Percentiles rank a stretch among this genome's conserved stretches.
phyloP scores from a whole-genome alignment of 2,113 vertebrate genomes.

The Lynx canadensis region DNA sequence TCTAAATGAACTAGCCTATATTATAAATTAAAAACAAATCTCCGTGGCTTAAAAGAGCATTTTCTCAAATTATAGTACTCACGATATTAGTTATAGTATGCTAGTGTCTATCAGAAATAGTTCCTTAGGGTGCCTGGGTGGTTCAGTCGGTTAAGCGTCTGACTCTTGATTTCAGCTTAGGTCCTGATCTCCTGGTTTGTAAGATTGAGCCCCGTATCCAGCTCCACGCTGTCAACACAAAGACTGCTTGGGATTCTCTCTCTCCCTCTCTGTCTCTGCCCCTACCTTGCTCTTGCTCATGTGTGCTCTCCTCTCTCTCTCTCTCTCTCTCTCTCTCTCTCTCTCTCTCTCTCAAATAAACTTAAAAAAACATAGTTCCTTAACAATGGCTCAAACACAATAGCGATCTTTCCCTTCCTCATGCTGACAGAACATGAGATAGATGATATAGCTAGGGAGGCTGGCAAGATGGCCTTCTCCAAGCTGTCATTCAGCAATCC shows the following conservation, averaged over 20 bases:
- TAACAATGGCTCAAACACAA: neutral
- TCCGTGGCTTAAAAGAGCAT: neutral
- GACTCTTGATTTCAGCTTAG: no score
- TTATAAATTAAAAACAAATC: conserved; percentile 5
- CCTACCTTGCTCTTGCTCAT: no score
- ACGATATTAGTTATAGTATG: neutral
- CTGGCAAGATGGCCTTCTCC: neutral
- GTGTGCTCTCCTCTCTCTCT: no score
- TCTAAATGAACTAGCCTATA: neutral
- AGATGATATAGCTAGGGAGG: neutral
- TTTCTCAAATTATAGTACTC: neutral
- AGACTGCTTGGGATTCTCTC: no score
- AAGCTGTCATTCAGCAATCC: neutral
- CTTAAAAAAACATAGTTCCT: no score
- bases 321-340: no score
- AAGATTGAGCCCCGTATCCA: no score
- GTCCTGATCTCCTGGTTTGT: no score
- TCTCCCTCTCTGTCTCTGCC: no score
- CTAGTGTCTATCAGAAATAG: neutral
- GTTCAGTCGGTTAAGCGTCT: no score
- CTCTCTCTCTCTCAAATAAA: no score
- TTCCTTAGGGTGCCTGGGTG: neutral
- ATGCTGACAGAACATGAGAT: neutral
- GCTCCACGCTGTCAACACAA: no score
- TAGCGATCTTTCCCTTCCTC: neutral